Conservation (phyloP, 2,797 vertebrate species). For the Siniperca obscura region DNA sequence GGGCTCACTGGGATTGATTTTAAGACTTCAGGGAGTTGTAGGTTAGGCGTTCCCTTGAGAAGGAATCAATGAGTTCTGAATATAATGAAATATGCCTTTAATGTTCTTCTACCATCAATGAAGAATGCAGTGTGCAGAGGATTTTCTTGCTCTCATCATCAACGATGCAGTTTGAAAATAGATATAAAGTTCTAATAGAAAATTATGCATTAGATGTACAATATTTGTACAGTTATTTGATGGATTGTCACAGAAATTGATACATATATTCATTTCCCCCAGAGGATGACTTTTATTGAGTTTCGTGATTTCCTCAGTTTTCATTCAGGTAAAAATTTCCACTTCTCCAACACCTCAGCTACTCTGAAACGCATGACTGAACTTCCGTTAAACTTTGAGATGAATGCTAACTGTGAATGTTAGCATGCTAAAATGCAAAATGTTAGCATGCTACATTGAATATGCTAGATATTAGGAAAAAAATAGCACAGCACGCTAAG, state of each 20-base stretch:
- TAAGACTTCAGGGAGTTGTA: slow-evolving; percentile 45
- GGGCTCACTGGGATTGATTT: slow-evolving; percentile 43
- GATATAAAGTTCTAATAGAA: background rate
- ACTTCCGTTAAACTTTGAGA: background rate
- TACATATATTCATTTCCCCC: background rate
- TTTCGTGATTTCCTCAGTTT: background rate
- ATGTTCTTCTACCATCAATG: slow-evolving; percentile 34
- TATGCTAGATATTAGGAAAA: too few relatives aligned
- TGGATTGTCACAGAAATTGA: background rate
- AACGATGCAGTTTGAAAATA: background rate
- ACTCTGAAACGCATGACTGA: background rate
- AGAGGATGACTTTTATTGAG: background rate
- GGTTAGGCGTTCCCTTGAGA: slow-evolving; percentile 42
- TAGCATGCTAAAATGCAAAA: background rate
- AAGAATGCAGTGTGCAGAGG: slow-evolving; percentile 19
- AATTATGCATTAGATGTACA: background rate
- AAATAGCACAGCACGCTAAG: too few relatives aligned
- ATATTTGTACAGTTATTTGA: background rate
- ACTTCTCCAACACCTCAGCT: background rate
- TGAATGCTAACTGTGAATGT: background rate
- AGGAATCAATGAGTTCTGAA: slow-evolving; percentile 44
- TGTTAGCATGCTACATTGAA: background rate
- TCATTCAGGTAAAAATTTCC: too few relatives aligned
- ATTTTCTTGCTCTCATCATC: background rate
- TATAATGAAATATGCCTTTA: slow-evolving; percentile 32